These are phyloP conservation scores for Montipora efflorescens DNA, from an alignment of 64 coral and sea anemone genomes.

Conservation along the genomic window DNA sequence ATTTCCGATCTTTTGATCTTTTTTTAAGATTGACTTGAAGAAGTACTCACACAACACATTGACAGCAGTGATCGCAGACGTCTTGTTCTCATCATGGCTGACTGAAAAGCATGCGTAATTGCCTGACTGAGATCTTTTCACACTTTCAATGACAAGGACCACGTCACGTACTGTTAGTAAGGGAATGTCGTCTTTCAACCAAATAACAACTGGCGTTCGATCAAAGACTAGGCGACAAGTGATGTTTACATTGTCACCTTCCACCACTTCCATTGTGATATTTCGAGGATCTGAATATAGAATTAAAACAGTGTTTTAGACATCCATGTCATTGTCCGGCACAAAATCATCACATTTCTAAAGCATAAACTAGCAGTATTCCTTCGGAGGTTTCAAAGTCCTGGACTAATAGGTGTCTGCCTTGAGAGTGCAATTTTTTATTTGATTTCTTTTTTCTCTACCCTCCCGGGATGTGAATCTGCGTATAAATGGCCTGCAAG, in stretches of 20 bases:
- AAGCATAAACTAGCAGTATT: too few relatives aligned
- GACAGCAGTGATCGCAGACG: neutral
- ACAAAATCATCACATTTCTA: too few relatives aligned
- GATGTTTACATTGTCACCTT: slow-evolving; percentile 2
- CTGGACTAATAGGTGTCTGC: too few relatives aligned
- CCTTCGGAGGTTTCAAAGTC: too few relatives aligned
- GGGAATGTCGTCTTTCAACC: neutral
- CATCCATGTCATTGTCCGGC: neutral
- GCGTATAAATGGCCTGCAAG: too few relatives aligned
- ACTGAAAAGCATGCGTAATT: slow-evolving; percentile 11
- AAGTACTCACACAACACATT: slow-evolving; percentile 27
- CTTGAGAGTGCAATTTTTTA: too few relatives aligned
- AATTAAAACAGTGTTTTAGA: neutral
- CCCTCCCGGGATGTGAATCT: too few relatives aligned
- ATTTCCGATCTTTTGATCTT: too few relatives aligned
- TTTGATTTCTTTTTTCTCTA: too few relatives aligned
- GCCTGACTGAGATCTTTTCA: slow-evolving; percentile 13
- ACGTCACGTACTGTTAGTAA: neutral
- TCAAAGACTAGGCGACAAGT: neutral
- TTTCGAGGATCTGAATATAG: neutral
- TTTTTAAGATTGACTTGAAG: too few relatives aligned
- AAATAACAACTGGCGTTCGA: neutral
- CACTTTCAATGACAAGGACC: neutral
- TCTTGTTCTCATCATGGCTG: neutral
- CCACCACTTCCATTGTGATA: neutral